Evolutionary conservation across 2,113 vertebrate species (phyloP), one percentile per base, ranked within the genome.

Genomic region (Chamaea fasciata): DNA sequence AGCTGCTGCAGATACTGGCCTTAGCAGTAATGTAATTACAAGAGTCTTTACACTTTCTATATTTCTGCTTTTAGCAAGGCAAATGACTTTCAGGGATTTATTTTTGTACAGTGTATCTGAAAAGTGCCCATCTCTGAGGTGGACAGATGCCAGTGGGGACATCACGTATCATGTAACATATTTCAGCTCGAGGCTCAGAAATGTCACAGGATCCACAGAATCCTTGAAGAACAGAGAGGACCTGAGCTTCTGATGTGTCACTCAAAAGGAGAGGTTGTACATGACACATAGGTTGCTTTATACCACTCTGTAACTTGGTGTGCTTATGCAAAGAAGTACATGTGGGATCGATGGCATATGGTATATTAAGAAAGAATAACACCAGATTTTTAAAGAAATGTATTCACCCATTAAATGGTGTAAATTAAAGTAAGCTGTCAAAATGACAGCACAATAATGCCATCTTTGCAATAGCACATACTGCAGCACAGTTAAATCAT

Each of bases 361-460:
- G 95, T 96, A 95, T 96, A 97, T 97, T 97, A 92, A 94, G 94
- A 96, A 96, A 95, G 97, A 97, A 96, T 95, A 97, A 94, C 94
- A 87, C 92, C 94, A 96, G 96, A 96, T 94, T 97, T 81, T 19
- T 41, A 41, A 92, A 94, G 93, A 97, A 95, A 92, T 63, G 83
- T 95, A 97, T 97, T 96, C 87, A 96, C 97, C 96, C 74, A 97
- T 94, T 97, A 98, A 97, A 97, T 97, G 96, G 85, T 95, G 63
- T 96, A 97, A 97, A 98, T 98, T 97, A 98, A 97, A 98, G 95
- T 97, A 97, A 97, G 89, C 85, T 97, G 96, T 98, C 97, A 97
- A 97, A 90, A 91, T 96, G 96, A 97, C 94, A 97, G 97, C 85
- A 94, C 88, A 97, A 96, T 97, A 97, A 97, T 97, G 92, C 95